phyloP scores from a whole-genome alignment of 2,113 vertebrate genomes.

The Phrynosoma blainvillii region DNA sequence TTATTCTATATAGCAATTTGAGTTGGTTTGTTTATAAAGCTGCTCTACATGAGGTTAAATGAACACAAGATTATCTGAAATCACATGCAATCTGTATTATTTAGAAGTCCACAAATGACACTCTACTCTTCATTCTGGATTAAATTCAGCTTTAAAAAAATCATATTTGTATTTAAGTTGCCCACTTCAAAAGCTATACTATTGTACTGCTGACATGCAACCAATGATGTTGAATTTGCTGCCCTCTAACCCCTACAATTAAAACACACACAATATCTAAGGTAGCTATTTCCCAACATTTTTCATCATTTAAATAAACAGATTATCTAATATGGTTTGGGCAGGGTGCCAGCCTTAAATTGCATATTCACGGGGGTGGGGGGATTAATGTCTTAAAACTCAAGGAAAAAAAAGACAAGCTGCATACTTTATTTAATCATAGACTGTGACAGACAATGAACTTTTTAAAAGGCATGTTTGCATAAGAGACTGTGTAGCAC shows the following conservation, averaged over 20 bases:
- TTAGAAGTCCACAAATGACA: not conserved
- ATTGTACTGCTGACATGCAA: not conserved
- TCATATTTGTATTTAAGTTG: not conserved
- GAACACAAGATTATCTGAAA: not conserved
- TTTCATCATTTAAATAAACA: not conserved
- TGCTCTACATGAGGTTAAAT: not conserved
- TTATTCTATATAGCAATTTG: too few species aligned
- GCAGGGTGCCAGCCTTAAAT: too few species aligned
- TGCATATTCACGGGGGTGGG: too few species aligned
- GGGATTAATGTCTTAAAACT: constrained; percentile 4
- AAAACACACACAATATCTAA: not conserved
- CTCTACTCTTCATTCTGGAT: too few species aligned
- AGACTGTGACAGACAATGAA: not conserved
- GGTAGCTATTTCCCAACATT: not conserved
- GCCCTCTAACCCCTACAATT: not conserved
- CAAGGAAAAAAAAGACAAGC: not conserved
- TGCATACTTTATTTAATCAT: fast-evolving
- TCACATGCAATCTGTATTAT: not conserved
- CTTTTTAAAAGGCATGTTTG: not conserved
- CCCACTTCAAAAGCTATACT: too few species aligned
- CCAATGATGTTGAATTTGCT: not conserved
- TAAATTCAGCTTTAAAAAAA: not conserved
- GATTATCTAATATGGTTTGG: not conserved
- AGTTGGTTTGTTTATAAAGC: not conserved
- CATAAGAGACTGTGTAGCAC: not conserved